phyloP scores from a whole-genome alignment of 2,113 vertebrate genomes.

The Melanerpes aurifrons region DNA sequence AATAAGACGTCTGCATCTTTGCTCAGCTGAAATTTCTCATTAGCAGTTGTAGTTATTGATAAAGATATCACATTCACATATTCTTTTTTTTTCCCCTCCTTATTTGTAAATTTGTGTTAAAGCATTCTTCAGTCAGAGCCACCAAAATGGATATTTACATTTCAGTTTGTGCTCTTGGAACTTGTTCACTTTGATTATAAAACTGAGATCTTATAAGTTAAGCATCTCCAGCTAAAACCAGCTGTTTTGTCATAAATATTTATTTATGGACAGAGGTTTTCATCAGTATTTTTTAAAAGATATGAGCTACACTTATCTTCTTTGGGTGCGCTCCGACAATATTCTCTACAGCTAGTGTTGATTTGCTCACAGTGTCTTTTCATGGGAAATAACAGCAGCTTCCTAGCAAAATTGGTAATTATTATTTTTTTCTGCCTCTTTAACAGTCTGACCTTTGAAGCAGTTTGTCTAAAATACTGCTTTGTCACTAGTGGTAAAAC shows the following conservation, averaged over 20 bases:
- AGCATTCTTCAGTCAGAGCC: background rate
- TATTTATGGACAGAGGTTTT: background rate
- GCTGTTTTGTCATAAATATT: conserved; percentile 28
- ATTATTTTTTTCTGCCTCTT: conserved; percentile 22
- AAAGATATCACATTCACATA: background rate
- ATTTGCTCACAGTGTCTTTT: background rate
- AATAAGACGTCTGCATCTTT: background rate
- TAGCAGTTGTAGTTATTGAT: background rate
- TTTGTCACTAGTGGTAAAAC: background rate
- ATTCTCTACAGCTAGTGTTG: background rate
- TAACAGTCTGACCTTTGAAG: conserved; percentile 6
- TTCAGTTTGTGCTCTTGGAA: background rate
- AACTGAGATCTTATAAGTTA: background rate
- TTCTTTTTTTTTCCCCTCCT: background rate
- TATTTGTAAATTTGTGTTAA: background rate
- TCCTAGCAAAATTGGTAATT: conserved; percentile 31
- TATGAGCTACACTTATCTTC: background rate
- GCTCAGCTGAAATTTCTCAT: background rate
- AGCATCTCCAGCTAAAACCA: background rate
- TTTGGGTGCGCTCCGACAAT: background rate
- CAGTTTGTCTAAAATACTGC: background rate
- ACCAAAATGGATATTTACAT: background rate
- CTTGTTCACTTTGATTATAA: conserved; percentile 24
- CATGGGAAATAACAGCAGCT: conserved; percentile 7
- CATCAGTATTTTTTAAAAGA: background rate